phyloP scores from a whole-genome alignment of 2,113 vertebrate genomes.

The Bombycilla garrulus region DNA sequence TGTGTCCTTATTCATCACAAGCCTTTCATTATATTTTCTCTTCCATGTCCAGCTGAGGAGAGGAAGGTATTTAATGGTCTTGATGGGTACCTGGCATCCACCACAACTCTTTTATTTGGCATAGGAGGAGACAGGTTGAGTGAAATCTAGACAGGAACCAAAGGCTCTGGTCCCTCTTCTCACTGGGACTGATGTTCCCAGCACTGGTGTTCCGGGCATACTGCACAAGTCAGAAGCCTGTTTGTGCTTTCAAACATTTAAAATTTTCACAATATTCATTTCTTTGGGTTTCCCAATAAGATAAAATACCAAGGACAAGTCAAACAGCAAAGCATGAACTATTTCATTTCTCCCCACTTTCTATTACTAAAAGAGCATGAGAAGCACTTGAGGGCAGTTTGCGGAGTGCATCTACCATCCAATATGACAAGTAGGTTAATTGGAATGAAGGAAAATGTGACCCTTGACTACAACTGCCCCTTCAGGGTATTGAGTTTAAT shows the following conservation, averaged over 20 bases:
- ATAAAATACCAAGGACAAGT: constrained; percentile 40
- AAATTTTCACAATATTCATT: not conserved
- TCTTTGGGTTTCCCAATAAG: not conserved
- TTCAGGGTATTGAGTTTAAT: constrained; percentile 65
- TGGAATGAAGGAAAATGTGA: constrained; percentile 71
- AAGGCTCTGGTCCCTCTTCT: not conserved
- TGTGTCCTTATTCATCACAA: not conserved
- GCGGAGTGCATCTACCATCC: constrained; percentile 45
- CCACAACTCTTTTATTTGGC: not conserved
- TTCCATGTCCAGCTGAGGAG: not conserved
- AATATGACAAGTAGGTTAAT: constrained; percentile 70
- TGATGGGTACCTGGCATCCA: not conserved
- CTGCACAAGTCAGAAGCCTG: not conserved
- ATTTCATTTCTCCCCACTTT: constrained; percentile 37
- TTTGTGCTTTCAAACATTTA: not conserved
- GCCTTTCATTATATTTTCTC: not conserved
- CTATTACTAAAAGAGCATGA: constrained; percentile 66
- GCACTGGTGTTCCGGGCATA: fast-evolving
- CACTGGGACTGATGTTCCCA: not conserved
- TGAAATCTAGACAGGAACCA: not conserved
- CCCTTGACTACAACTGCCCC: constrained; percentile 60
- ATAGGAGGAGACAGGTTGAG: not conserved
- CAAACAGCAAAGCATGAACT: constrained; percentile 41
- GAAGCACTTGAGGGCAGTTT: constrained; percentile 59
- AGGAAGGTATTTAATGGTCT: not conserved